Percentiles rank a stretch among this genome's conserved stretches.
Evolutionary conservation across 1,140 invertebrate genomes (phyloP).

Genomic region (Heliothis virescens): DNA sequence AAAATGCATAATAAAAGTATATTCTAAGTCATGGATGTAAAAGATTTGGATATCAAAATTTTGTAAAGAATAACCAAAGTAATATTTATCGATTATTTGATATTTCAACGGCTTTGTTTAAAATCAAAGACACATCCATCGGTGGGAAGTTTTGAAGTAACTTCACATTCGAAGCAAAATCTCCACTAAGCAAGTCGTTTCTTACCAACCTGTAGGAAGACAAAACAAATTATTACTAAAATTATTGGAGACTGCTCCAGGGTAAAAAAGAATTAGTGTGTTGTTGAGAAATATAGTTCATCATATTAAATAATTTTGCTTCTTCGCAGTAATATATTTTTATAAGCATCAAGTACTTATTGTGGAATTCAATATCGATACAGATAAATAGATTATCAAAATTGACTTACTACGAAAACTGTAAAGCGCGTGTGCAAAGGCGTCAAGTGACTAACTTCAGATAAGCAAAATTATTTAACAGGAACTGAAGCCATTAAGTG

Average conservation of each 20-base stretch:
- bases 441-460: no score
- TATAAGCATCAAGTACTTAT: no score
- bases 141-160: conserved; percentile 88
- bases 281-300: no score
- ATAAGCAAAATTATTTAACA: no score
- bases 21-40: conserved; percentile 7
- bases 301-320: no score
- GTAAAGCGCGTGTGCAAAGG: no score
- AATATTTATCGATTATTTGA: conserved; percentile 38
- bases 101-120: conserved; percentile 73
- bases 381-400: no score
- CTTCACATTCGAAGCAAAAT: conserved; percentile 97
- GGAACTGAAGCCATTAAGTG: no score
- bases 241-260: not conserved
- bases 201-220: conserved; percentile 90
- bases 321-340: no score
- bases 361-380: no score
- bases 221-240: not conserved
- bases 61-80: conserved; percentile 11
- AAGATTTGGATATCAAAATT: conserved; percentile 15
- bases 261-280: no score
- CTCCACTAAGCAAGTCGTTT: conserved; percentile 92
- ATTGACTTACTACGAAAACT: no score
- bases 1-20: conserved; percentile 33
- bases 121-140: conserved; percentile 77